Base-by-base conservation (phyloP, 2,888 invertebrate species). In the Alloscopus bannaensis region DNA sequence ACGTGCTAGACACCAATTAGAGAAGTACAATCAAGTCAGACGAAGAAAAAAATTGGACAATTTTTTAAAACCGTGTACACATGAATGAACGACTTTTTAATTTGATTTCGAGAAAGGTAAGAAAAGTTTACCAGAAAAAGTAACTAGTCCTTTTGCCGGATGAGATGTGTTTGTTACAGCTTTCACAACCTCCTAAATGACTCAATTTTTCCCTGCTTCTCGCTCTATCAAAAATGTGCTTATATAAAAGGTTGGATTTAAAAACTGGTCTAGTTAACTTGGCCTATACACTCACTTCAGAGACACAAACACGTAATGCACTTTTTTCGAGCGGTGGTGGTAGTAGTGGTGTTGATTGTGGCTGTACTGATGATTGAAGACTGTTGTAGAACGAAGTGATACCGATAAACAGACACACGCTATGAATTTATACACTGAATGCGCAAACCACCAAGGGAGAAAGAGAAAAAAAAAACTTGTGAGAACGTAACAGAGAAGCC, bases 111-210 rank as follows among this genome's bases (percentile, higher is more conserved):
- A n/a, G n/a, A n/a, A n/a, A n/a, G n/a, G n/a, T n/a, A n/a, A n/a
- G n/a, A n/a, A n/a, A n/a, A n/a, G n/a, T n/a, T n/a, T n/a, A n/a
- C n/a, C n/a, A n/a, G n/a, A n/a, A n/a, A n/a, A n/a, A n/a, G n/a
- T n/a, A n/a, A n/a, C n/a, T n/a, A n/a, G n/a, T n/a, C n/a, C 16
- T 57, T 28, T 57, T 36, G 36, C 36, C 57, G 57, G 57, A 20
- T 28, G 29, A 29, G 57, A 11, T 11, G 4, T 55, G 31, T n/a
- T n/a, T 16, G 28, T 29, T 1, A 57, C 29, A 57, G 29, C 29
- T 57, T 57, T 31, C 57, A 57, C 57, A 60, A 60, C 60, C 40
- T 60, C 40, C 40, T 60, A 36, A 60, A 60, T 60, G 60, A 24
- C 60, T 60, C 60, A 40, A 60, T 60, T 60, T 57, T 60, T 40